phyloP scores from a whole-genome alignment of 2,888 invertebrate species.

The Erebia epiphron region DNA sequence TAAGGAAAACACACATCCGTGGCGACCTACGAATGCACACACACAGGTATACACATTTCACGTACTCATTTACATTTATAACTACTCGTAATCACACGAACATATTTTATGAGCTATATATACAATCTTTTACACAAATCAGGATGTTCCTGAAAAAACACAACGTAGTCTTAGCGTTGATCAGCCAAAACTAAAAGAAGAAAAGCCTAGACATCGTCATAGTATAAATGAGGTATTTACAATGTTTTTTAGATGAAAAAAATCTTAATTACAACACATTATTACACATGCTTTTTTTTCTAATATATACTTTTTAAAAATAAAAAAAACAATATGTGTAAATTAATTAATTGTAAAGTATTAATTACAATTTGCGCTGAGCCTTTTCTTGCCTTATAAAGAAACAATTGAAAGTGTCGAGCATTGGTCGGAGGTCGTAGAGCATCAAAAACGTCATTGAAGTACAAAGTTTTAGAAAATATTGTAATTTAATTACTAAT shows the following conservation, averaged over 20 bases:
- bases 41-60: constrained; percentile 51
- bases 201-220: constrained; percentile 48
- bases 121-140: constrained; percentile 42
- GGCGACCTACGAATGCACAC: constrained; percentile 73
- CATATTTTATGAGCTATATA: constrained; percentile 3
- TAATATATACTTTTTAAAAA: no score
- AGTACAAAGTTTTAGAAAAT: background rate
- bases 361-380: no score
- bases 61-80: constrained; percentile 53
- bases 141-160: constrained; percentile 56
- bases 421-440: no score
- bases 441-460: no score
- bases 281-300: no score
- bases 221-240: constrained; percentile 59
- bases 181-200: constrained; percentile 43
- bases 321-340: no score
- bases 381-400: no score
- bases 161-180: constrained; percentile 60
- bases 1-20: constrained; percentile 67
- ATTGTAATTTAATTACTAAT: background rate
- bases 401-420: no score
- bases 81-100: constrained; percentile 18
- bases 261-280: no score
- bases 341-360: no score
- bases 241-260: background rate